phyloP scores from a whole-genome alignment of 2,888 invertebrate species.

The Dione juno region DNA sequence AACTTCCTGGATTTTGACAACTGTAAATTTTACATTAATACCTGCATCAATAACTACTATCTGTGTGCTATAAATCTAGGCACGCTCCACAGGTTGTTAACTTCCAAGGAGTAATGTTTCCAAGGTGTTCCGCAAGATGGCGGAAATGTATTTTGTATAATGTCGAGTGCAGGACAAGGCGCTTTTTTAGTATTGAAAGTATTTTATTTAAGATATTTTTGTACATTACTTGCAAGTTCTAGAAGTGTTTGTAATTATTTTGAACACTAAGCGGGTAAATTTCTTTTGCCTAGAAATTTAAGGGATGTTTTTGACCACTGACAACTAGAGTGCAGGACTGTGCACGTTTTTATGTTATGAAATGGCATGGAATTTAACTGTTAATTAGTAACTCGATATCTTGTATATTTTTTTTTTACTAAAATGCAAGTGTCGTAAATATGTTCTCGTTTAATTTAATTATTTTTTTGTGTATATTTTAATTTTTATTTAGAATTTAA shows the following conservation, averaged over 20 bases:
- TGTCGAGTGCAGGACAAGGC: background rate
- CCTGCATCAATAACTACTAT: background rate
- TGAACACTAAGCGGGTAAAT: too few relatives aligned
- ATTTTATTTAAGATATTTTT: too few relatives aligned
- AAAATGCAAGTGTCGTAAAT: too few relatives aligned
- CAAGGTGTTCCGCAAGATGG: background rate
- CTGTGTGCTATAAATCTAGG: background rate
- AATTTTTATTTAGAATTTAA: too few relatives aligned
- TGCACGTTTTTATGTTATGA: background rate
- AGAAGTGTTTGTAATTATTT: too few relatives aligned
- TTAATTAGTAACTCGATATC: too few relatives aligned
- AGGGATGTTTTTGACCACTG: background rate
- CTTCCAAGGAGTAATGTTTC: background rate
- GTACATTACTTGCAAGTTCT: too few relatives aligned
- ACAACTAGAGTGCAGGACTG: background rate
- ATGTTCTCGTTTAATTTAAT: too few relatives aligned
- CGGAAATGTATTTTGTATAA: background rate
- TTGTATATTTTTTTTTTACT: too few relatives aligned
- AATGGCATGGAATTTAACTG: too few relatives aligned
- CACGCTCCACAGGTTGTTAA: constrained; percentile 2
- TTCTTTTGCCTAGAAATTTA: too few relatives aligned
- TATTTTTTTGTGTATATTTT: too few relatives aligned
- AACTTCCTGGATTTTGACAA: background rate
- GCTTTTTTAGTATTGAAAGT: background rate
- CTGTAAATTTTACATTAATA: background rate